Evolutionary conservation across 2,888 invertebrate species (phyloP), one percentile per base, ranked within the genome.

Genomic region (Drosophila meridiana): DNA sequence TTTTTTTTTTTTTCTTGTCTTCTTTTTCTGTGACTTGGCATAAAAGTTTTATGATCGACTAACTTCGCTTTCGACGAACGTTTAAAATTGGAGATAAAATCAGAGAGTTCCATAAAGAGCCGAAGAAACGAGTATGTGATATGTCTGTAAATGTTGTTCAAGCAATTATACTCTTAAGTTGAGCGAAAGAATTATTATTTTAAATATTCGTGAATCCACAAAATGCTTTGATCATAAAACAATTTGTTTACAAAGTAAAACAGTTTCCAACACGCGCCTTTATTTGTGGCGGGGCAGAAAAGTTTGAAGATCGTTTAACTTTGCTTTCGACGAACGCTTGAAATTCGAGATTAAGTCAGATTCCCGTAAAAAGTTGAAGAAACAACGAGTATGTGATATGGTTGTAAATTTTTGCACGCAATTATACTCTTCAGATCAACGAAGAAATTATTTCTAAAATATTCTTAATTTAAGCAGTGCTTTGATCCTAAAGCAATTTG

Each of bases 51-150:
- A 20, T 20, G 42, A 7, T 32, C 20, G 32, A 20, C 20, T 32
- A 20, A 20, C 32, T 57, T 43, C 56, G 7, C 42, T 43, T 57
- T 57, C 32, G 13, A 9, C 30, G 43, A 26, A 13, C 34, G 34
- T 57, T 43, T n/a, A 43, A 43, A 8, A 28, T 26, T 13, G 1
- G 4, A 34, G 26, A 36, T 38, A 38, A 3, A 26, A 36, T 53
- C 38, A 14, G 53, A 53, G 20, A 26, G 53, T 14, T 28, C 53
- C 20, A 36, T 53, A 48, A 48, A 48, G n/a, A 32, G 30, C 26
- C 8, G 1, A 6, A 47, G 4, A 14, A 26, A 28, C 26, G 42
- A n/a, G 20, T 28, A 14, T 45, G 26, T 9, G 8, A 45, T 8
- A 43, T 43, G 20, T 3, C 43, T 20, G 20, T 43, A 43, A 32